These are phyloP conservation scores for Tenthredo livida DNA, from an alignment of 2,888 invertebrate species.

Conservation along the genomic window DNA sequence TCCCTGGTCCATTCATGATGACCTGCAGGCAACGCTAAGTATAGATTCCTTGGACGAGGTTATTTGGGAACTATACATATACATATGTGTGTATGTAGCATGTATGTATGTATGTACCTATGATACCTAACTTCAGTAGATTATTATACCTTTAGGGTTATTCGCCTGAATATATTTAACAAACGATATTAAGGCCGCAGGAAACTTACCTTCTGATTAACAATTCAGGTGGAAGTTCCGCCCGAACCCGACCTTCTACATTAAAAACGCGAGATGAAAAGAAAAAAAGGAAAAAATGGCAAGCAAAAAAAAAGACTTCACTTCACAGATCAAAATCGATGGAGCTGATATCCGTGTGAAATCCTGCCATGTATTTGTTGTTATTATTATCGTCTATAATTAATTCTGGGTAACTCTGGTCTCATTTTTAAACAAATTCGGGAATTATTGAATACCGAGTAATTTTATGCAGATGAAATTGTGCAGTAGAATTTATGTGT, in stretches of 20 bases:
- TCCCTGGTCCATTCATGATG: slow-evolving; percentile 34
- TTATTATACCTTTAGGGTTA: slow-evolving; percentile 6
- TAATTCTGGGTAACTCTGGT: background rate
- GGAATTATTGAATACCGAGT: too few species aligned
- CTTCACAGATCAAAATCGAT: background rate
- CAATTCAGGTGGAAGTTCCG: background rate
- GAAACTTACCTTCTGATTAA: background rate
- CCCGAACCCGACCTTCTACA: background rate
- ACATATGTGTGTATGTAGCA: too few species aligned
- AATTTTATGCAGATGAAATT: too few species aligned
- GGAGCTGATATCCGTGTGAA: background rate
- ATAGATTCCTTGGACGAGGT: background rate
- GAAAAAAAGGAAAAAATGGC: background rate
- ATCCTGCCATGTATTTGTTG: background rate
- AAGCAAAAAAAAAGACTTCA: background rate
- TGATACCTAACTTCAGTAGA: background rate
- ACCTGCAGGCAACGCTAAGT: slow-evolving; percentile 24
- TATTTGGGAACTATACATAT: background rate
- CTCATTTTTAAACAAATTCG: background rate
- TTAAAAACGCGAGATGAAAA: background rate
- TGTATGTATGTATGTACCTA: background rate
- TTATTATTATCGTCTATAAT: background rate
- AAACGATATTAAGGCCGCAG: background rate
- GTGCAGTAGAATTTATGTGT: too few species aligned
- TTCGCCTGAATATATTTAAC: background rate